A percentile compares a stretch with the other conserved stretches of the same genome.
These are phyloP conservation scores for Okamejei kenojei DNA, from an alignment of 2,797 vertebrate genomes.

Conservation along the genomic window DNA sequence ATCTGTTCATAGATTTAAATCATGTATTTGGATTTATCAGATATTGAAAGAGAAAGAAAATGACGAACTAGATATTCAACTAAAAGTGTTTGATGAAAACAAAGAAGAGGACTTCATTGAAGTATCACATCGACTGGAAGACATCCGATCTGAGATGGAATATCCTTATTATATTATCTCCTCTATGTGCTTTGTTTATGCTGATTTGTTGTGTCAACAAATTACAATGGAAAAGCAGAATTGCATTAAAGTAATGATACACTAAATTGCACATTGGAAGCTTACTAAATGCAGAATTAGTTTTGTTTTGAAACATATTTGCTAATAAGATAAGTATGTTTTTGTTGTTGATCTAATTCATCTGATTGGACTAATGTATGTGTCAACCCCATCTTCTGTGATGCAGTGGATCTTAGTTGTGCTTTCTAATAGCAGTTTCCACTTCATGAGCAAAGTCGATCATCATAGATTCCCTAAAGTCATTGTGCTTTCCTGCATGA, in stretches of 20 bases:
- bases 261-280: not conserved
- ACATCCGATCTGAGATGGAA: slow-evolving; percentile 97
- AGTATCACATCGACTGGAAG: slow-evolving; percentile 86
- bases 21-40: slow-evolving; percentile 53
- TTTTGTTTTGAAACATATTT: not conserved
- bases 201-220: slow-evolving; percentile 12
- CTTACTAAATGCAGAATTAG: not conserved
- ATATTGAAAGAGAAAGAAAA: slow-evolving; percentile 85
- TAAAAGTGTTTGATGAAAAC: slow-evolving; percentile 97
- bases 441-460: not conserved
- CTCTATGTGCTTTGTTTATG: not conserved
- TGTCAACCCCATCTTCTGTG: not conserved
- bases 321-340: not conserved
- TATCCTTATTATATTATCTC: slow-evolving; percentile 75
- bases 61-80: slow-evolving; percentile 94
- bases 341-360: not conserved
- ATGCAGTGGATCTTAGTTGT: not conserved
- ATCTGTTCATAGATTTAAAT: not conserved
- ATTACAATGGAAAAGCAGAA: slow-evolving; percentile 1
- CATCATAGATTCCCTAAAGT: not conserved
- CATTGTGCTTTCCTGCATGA: not conserved
- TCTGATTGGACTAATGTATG: not conserved
- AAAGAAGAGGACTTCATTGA: slow-evolving; percentile 94
- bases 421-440: not conserved
- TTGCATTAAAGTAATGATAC: not conserved